Evolutionary conservation across 2,797 vertebrate genomes (phyloP).

Genomic region (Poecilia wingei): DNA sequence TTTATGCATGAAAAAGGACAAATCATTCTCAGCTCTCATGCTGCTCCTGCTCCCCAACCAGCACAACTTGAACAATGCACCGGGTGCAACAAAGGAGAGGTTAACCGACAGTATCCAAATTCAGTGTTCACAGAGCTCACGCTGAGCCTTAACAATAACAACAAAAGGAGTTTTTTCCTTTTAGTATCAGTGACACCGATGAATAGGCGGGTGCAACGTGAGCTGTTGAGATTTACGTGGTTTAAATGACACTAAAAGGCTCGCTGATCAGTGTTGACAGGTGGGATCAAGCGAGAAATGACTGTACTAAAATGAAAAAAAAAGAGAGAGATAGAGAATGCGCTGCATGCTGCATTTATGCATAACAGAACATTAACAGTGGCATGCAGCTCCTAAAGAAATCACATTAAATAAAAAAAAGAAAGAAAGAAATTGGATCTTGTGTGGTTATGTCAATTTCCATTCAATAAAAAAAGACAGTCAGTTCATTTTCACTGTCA

Average conservation of each 20-base stretch:
- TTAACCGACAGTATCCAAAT: conserved; percentile 83
- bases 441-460: conserved; percentile 44
- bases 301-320: conserved; percentile 44
- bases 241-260: conserved; percentile 81
- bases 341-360: conserved; percentile 52
- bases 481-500: conserved; percentile 65
- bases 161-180: conserved; percentile 81
- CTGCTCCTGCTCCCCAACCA: conserved; percentile 75
- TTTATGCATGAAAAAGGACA: conserved; percentile 80
- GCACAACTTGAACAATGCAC: conserved; percentile 77
- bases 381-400: conserved; percentile 39
- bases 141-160: conserved; percentile 82
- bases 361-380: conserved; percentile 55
- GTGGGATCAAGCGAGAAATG: conserved; percentile 75
- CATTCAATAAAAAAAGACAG: conserved; percentile 58
- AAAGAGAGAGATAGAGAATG: conserved; percentile 17
- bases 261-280: conserved; percentile 81
- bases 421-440: conserved; percentile 32
- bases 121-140: conserved; percentile 82
- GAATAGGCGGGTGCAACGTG: conserved; percentile 76
- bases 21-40: conserved; percentile 76
- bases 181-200: conserved; percentile 80
- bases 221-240: conserved; percentile 81
- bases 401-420: conserved; percentile 14
- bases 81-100: conserved; percentile 77